Conservation (phyloP, 2,888 invertebrate species). For the Coecobrya sp. region DNA sequence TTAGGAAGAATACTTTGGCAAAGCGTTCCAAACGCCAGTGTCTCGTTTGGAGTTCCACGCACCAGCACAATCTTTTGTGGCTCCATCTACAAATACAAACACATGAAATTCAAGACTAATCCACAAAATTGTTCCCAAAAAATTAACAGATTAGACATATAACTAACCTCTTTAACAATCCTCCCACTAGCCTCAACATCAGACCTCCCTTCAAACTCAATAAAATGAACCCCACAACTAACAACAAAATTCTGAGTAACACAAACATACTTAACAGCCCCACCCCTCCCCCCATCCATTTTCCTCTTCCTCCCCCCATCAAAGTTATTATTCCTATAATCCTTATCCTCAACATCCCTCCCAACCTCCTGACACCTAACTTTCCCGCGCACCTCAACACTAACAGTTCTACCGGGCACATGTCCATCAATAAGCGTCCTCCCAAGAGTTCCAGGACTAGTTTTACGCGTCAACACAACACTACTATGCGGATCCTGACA, state of each 20-base stretch:
- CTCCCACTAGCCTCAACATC: conserved; percentile 76
- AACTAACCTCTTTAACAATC: conserved; percentile 75
- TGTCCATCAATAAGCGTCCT: conserved; percentile 92
- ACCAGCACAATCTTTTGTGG: conserved; percentile 79
- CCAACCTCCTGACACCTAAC: conserved; percentile 90
- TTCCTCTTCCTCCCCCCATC: background rate
- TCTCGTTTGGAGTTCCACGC: conserved; percentile 69
- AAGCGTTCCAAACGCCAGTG: conserved; percentile 69
- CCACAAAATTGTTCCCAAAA: too few species aligned
- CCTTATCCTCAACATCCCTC: conserved; percentile 87
- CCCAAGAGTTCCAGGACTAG: conserved; percentile 94
- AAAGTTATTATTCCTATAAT: conserved; percentile 12
- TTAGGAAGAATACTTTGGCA: conserved; percentile 76
- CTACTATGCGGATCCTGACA: conserved; percentile 89
- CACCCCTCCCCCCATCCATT: conserved; percentile 1
- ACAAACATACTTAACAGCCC: conserved; percentile 57
- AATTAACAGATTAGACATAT: background rate
- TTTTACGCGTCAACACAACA: conserved; percentile 90
- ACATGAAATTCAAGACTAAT: conserved; percentile 14
- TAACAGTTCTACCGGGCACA: conserved; percentile 92
- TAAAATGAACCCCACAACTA: conserved; percentile 78
- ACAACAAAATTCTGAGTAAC: conserved; percentile 68
- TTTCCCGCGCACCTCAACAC: conserved; percentile 91
- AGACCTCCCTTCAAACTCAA: conserved; percentile 82
- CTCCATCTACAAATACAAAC: conserved; percentile 74